These are phyloP conservation scores for Heteronetta atricapilla DNA, from an alignment of 2,113 vertebrate genomes.

Conservation along the genomic window DNA sequence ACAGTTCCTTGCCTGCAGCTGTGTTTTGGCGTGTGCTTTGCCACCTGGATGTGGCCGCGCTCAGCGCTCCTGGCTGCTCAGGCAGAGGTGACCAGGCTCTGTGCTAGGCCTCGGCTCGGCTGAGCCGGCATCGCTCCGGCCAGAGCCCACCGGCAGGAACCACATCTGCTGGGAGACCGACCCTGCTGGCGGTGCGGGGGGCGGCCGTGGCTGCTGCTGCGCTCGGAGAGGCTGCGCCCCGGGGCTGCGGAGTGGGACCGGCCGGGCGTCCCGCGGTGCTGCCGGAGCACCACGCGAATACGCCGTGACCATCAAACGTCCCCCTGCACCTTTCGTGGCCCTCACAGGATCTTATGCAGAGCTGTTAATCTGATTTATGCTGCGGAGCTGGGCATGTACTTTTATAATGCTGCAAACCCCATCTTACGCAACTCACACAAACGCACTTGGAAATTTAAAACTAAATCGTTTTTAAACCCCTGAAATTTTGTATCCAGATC, in stretches of 20 bases:
- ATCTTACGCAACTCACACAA: background rate
- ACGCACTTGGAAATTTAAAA: background rate
- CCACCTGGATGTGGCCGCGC: background rate
- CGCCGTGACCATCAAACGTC: background rate
- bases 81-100: background rate
- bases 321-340: background rate
- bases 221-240: background rate
- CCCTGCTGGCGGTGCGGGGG: background rate
- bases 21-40: background rate
- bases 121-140: background rate
- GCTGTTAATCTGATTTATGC: background rate
- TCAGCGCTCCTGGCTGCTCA: background rate
- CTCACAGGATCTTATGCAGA: background rate
- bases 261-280: background rate
- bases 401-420: background rate
- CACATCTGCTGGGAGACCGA: background rate
- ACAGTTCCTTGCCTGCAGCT: background rate
- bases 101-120: background rate
- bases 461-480: background rate
- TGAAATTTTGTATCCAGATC: background rate
- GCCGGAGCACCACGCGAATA: background rate
- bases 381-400: rapidly evolving
- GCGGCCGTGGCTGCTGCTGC: background rate
- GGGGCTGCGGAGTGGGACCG: too few species aligned
- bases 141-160: background rate